These are phyloP conservation scores for Leptinotarsa haldemani DNA, from an alignment of 2,888 invertebrate species.

Conservation along the genomic window DNA sequence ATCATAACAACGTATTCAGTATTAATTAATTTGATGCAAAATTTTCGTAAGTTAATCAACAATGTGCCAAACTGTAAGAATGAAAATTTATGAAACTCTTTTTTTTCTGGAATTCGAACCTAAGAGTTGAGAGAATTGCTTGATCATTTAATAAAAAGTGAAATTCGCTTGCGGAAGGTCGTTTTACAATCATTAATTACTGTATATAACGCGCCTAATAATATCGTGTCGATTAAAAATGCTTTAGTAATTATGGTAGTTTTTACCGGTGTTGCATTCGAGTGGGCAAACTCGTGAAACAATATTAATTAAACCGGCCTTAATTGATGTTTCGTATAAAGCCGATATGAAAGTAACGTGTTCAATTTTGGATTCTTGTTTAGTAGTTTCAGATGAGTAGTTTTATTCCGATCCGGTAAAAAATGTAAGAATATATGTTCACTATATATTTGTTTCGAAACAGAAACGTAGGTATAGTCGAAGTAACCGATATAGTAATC, in stretches of 20 bases:
- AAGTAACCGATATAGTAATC: too few species aligned
- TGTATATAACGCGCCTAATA: background rate
- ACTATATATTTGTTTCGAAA: too few species aligned
- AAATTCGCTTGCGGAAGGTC: constrained; percentile 9
- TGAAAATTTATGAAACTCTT: background rate
- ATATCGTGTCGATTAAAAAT: constrained; percentile 15
- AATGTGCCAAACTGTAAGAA: too few species aligned
- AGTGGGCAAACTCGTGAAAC: background rate
- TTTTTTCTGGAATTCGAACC: background rate
- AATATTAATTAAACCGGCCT: background rate
- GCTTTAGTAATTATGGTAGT: constrained; percentile 6
- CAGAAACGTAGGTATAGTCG: too few species aligned
- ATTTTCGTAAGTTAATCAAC: too few species aligned
- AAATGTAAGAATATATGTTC: too few species aligned
- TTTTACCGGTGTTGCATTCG: constrained; percentile 9
- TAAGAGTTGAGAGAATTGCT: background rate
- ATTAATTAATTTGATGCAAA: too few species aligned
- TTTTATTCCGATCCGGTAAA: too few species aligned
- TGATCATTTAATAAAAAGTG: constrained; percentile 11
- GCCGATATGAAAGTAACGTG: background rate
- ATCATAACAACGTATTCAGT: too few species aligned
- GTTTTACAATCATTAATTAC: background rate
- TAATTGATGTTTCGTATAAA: background rate
- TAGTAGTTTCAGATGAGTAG: too few species aligned
- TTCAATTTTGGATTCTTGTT: background rate